phyloP scores from a whole-genome alignment of 2,888 invertebrate species.

The Netelia inedita region DNA sequence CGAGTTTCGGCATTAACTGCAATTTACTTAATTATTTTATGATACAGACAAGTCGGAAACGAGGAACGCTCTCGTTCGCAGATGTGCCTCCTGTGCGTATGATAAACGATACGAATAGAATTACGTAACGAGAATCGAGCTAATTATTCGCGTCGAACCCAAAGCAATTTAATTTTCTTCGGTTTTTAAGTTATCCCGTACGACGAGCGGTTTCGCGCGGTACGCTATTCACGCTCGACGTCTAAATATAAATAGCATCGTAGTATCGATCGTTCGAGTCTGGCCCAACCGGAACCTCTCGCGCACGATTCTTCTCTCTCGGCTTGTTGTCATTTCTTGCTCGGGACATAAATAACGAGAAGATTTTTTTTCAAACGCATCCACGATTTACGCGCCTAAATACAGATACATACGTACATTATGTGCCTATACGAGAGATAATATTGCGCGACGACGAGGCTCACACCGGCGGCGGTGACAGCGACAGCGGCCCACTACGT shows the following conservation, averaged over 20 bases:
- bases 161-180: background rate
- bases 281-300: slow-evolving; percentile 53
- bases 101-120: background rate
- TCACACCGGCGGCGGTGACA: background rate
- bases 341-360: background rate
- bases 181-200: background rate
- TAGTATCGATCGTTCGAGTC: slow-evolving; percentile 74
- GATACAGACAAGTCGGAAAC: background rate
- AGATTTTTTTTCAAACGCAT: background rate
- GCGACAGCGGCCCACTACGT: slow-evolving; percentile 16
- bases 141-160: background rate
- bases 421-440: background rate
- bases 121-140: background rate
- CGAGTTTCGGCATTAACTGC: background rate
- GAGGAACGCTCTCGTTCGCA: background rate
- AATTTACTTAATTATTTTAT: slow-evolving; percentile 27
- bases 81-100: too few species aligned
- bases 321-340: background rate
- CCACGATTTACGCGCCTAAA: too few species aligned
- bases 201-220: background rate
- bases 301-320: slow-evolving; percentile 36
- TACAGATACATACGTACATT: background rate
- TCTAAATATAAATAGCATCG: slow-evolving; percentile 74
- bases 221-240: slow-evolving; percentile 53
- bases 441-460: background rate